Percentiles rank a stretch among this genome's conserved stretches.
Conservation (phyloP, 2,888 invertebrate genomes). For the Nephrotoma appendiculata region DNA sequence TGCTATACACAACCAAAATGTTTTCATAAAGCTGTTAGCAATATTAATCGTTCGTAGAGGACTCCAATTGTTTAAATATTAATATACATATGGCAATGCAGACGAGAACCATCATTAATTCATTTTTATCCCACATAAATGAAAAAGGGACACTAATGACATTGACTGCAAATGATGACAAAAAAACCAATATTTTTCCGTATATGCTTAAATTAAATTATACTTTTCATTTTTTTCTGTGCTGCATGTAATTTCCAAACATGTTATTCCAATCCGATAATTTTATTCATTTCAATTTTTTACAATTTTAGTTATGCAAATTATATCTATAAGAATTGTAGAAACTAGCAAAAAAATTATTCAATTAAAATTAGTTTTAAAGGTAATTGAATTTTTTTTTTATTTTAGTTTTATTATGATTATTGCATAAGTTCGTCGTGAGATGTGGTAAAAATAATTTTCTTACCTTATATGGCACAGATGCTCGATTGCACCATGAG, state of each 20-base stretch:
- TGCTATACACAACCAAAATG: no score
- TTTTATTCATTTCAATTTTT: not conserved
- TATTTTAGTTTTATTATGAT: not conserved
- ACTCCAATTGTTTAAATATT: no score
- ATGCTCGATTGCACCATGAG: not conserved
- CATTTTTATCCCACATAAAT: not conserved
- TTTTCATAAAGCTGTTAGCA: no score
- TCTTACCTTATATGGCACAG: not conserved
- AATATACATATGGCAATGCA: no score
- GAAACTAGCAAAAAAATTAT: not conserved
- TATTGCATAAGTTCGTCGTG: not conserved
- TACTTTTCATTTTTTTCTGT: not conserved
- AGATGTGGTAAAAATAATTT: not conserved
- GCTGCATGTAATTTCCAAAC: not conserved
- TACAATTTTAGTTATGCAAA: not conserved
- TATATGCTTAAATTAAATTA: not conserved
- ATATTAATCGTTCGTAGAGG: no score
- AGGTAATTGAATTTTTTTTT: not conserved
- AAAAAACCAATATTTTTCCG: not conserved
- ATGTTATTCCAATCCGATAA: not conserved
- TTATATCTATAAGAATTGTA: not conserved
- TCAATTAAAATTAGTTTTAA: not conserved
- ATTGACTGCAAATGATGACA: not conserved
- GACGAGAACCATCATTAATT: not conserved
- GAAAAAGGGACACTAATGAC: not conserved